These are phyloP conservation scores for Cryptomyrus ogoouensis DNA, from an alignment of 2,113 vertebrate genomes.

Conservation along the genomic window DNA sequence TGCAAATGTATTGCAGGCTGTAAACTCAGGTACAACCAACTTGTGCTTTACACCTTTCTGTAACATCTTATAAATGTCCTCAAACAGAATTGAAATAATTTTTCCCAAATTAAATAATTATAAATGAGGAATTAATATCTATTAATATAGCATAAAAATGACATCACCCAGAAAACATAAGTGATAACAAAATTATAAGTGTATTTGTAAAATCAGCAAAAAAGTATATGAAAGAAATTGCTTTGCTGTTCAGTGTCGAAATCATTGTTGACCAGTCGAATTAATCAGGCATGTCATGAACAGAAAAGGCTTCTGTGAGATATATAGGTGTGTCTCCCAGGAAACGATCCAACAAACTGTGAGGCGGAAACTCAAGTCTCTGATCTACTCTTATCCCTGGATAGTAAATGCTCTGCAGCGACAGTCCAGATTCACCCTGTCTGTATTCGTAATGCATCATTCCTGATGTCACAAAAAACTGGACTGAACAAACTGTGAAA, in stretches of 20 bases:
- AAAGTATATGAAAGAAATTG: not conserved
- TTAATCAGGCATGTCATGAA: not conserved
- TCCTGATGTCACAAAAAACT: not conserved
- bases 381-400: not conserved
- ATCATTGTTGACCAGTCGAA: not conserved
- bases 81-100: not conserved
- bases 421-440: not conserved
- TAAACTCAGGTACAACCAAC: not conserved
- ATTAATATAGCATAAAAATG: not conserved
- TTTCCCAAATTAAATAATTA: not conserved
- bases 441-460: not conserved
- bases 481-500: not conserved
- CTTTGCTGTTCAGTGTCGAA: not conserved
- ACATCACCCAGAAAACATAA: not conserved
- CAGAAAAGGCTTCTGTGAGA: not conserved
- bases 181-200: not conserved
- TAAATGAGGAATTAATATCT: not conserved
- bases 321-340: not conserved
- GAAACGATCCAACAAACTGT: not conserved
- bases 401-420: not conserved
- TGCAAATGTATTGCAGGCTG: not conserved
- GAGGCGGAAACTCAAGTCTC: not conserved
- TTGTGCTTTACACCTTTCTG: not conserved
- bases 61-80: not conserved
- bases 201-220: not conserved